These are phyloP conservation scores for Xiphophorus couchianus DNA, from an alignment of 2,113 vertebrate genomes.

Conservation along the genomic window DNA sequence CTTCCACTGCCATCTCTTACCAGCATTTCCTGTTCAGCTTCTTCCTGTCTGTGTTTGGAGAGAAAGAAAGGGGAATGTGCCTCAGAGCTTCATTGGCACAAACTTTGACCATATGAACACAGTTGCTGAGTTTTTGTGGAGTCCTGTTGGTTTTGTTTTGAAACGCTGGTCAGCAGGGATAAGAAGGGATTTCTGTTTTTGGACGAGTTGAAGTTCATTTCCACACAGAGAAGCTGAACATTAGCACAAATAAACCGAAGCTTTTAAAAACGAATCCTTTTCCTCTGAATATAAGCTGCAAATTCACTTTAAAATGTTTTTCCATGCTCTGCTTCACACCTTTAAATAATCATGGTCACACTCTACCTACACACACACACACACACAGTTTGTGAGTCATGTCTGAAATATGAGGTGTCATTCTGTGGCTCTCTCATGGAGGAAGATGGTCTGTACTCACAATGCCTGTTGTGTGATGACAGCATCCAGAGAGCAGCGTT, in stretches of 20 bases:
- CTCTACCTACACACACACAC: conserved; percentile 4
- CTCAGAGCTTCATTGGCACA: conserved; percentile 20
- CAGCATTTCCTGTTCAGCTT: conserved; percentile 61
- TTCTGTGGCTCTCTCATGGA: conserved; percentile 11
- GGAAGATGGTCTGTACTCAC: conserved; percentile 31
- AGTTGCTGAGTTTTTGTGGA: neutral
- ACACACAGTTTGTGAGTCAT: conserved; percentile 37
- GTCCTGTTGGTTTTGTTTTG: conserved; percentile 30
- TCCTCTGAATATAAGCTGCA: neutral
- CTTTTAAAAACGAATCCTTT: neutral
- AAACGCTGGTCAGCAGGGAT: conserved; percentile 21
- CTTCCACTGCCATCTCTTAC: conserved; percentile 38
- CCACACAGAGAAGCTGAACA: neutral
- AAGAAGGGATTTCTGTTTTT: conserved; percentile 9
- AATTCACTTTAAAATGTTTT: conserved; percentile 1
- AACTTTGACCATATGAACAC: conserved; percentile 28
- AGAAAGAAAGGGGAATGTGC: neutral
- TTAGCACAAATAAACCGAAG: neutral
- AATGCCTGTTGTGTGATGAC: conserved; percentile 7
- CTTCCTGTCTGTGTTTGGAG: conserved; percentile 62
- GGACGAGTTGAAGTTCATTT: neutral
- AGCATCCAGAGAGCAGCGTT: conserved; percentile 10
- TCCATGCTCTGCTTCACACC: conserved; percentile 24
- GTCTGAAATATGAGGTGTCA: conserved; percentile 39
- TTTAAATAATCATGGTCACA: conserved; percentile 33